These are phyloP conservation scores for Festucalex cinctus DNA, from an alignment of 2,113 vertebrate species.

Conservation along the genomic window DNA sequence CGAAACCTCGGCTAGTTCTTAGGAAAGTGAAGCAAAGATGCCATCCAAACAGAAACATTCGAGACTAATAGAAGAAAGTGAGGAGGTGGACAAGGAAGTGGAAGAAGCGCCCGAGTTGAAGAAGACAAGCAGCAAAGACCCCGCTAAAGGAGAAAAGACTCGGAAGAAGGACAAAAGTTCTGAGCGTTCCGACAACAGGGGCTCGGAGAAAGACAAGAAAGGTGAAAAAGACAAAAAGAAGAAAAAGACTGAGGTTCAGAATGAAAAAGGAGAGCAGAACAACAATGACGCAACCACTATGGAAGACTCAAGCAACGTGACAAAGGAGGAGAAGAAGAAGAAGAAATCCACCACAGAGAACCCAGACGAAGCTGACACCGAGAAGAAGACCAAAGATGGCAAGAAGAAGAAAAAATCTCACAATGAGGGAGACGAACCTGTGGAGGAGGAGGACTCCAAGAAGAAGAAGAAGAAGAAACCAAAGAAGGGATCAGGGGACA, in stretches of 20 bases:
- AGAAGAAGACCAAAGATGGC: slow-evolving; percentile 68
- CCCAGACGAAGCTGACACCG: slow-evolving; percentile 47
- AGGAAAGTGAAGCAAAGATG: slow-evolving; percentile 87
- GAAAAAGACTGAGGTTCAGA: slow-evolving; percentile 50
- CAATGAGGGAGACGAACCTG: slow-evolving; percentile 46
- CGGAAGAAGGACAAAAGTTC: slow-evolving; percentile 39
- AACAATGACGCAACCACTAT: slow-evolving; percentile 72
- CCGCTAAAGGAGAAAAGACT: too few species aligned
- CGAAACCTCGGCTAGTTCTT: slow-evolving; percentile 64
- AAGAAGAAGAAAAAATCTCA: slow-evolving; percentile 60
- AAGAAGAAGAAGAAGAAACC: slow-evolving; percentile 75
- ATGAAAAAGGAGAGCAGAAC: slow-evolving; percentile 62
- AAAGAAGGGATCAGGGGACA: slow-evolving; percentile 69
- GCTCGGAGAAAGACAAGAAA: slow-evolving; percentile 44
- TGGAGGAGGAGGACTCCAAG: slow-evolving; percentile 68
- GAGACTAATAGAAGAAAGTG: slow-evolving; percentile 63
- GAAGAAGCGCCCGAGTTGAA: slow-evolving; percentile 59
- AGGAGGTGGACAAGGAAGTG: slow-evolving; percentile 70
- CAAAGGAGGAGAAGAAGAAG: slow-evolving; percentile 60
- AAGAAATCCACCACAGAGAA: slow-evolving; percentile 70
- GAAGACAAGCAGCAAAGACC: slow-evolving; percentile 46
- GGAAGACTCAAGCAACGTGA: slow-evolving; percentile 55
- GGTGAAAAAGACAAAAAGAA: slow-evolving; percentile 53
- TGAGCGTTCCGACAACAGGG: slow-evolving; percentile 29
- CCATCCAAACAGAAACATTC: slow-evolving; percentile 79